Conservation (phyloP, 53 echinoderm and acorn worm species). For the Glandiceps talaboti region DNA sequence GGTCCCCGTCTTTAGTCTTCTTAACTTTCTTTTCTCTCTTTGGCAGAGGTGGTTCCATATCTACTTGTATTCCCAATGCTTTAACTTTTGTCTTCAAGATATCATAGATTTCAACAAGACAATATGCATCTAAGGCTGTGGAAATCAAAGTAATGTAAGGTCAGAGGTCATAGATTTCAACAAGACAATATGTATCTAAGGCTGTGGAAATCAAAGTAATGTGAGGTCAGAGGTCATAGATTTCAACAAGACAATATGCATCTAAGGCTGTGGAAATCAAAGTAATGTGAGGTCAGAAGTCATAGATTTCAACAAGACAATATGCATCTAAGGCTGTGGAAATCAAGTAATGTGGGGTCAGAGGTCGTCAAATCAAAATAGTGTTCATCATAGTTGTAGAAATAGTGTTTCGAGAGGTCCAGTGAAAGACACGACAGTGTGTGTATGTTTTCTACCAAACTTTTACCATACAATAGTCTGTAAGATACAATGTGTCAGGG, state of each 20-base stretch:
- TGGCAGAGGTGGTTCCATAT: conserved; percentile 40
- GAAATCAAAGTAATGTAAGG: background rate
- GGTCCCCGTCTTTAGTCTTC: background rate
- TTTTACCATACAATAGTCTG: too few relatives aligned
- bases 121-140: conserved; percentile 81
- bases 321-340: conserved; percentile 70
- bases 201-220: conserved; percentile 21
- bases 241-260: conserved; percentile 83
- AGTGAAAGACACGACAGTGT: too few relatives aligned
- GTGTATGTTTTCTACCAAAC: too few relatives aligned
- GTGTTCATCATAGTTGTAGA: too few relatives aligned
- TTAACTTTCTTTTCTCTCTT: background rate
- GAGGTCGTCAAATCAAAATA: too few relatives aligned
- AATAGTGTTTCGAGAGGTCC: too few relatives aligned
- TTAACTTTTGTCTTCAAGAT: conserved; percentile 37
- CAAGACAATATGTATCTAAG: conserved; percentile 76
- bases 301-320: conserved; percentile 77
- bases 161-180: conserved; percentile 56
- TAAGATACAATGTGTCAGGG: too few relatives aligned
- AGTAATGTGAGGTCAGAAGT: conserved; percentile 3
- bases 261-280: conserved; percentile 41
- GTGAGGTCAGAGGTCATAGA: conserved; percentile 28
- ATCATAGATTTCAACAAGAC: conserved; percentile 71
- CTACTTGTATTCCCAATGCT: conserved; percentile 29
- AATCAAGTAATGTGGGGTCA: background rate